These are phyloP conservation scores for Muntiacus reevesi DNA, from an alignment of 2,113 vertebrate genomes.

Conservation along the genomic window DNA sequence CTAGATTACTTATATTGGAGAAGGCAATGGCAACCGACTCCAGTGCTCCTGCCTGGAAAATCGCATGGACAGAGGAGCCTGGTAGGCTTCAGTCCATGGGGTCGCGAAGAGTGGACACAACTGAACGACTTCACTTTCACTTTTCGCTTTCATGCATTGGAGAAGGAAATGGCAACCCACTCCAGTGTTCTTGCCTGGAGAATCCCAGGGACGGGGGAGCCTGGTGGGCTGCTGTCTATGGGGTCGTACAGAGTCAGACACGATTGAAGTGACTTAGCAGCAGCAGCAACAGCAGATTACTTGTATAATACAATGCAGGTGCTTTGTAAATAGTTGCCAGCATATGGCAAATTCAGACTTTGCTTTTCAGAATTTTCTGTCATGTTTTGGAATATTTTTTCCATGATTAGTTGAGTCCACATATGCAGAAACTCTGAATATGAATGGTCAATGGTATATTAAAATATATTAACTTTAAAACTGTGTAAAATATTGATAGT, in stretches of 20 bases:
- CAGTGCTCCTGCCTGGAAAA: neutral
- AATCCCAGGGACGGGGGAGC: neutral
- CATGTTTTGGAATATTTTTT: neutral
- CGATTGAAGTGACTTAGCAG: neutral
- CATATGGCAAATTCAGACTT: neutral
- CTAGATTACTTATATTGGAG: neutral
- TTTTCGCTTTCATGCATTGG: neutral
- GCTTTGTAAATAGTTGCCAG: neutral
- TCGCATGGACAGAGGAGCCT: neutral
- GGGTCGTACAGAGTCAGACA: accelerated
- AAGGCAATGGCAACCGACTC: neutral
- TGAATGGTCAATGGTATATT: neutral
- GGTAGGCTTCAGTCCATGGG: neutral
- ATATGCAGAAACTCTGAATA: neutral
- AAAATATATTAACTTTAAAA: neutral
- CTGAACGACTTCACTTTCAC: neutral
- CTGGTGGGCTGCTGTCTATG: neutral
- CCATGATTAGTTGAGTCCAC: neutral
- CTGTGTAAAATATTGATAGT: neutral
- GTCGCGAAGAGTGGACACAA: neutral
- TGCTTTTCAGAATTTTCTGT: neutral
- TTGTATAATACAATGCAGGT: neutral
- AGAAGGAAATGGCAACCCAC: neutral
- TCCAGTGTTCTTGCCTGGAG: neutral
- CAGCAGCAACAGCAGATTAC: neutral